Conservation (phyloP, 1,140 invertebrate species). For the Drosophila athabasca region DNA sequence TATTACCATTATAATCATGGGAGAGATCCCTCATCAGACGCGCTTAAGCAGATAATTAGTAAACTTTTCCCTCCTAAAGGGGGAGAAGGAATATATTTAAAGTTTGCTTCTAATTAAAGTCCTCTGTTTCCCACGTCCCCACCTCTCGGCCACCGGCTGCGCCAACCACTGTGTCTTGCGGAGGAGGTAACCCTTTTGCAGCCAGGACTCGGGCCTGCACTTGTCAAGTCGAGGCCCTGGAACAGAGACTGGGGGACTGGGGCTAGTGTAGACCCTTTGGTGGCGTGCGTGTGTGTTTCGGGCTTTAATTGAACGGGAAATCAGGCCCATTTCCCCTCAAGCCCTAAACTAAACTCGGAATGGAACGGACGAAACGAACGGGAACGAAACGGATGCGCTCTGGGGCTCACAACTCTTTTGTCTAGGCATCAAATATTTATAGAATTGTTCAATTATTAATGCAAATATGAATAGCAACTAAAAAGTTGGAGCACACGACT, state of each 20-base stretch:
- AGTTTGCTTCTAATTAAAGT: constrained; percentile 71
- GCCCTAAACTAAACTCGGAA: constrained; percentile 5
- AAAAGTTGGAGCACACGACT: constrained; percentile 45
- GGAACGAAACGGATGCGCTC: constrained; percentile 24
- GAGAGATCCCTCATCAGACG: background rate
- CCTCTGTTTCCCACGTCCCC: background rate
- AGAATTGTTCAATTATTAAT: constrained; percentile 75
- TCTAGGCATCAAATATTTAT: constrained; percentile 78
- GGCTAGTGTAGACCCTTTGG: constrained; percentile 4
- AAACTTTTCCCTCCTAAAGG: constrained; percentile 37
- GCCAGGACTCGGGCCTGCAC: constrained; percentile 15
- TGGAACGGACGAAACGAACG: constrained; percentile 29
- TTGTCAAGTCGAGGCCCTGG: constrained; percentile 12
- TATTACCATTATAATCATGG: constrained; percentile 16
- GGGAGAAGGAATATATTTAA: constrained; percentile 67
- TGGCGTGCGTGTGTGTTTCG: constrained; percentile 38
- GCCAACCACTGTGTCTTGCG: background rate
- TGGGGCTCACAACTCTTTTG: constrained; percentile 70
- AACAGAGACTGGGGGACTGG: background rate
- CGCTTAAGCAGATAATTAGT: constrained; percentile 38
- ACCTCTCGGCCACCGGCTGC: too few species aligned
- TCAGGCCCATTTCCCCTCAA: constrained; percentile 15
- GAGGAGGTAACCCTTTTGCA: constrained; percentile 38
- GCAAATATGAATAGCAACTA: constrained; percentile 81
- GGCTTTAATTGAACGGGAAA: constrained; percentile 69